Evolutionary conservation across 2,797 vertebrate species (phyloP), one percentile per base, ranked within the genome.

Genomic region (Crenuchus spilurus): DNA sequence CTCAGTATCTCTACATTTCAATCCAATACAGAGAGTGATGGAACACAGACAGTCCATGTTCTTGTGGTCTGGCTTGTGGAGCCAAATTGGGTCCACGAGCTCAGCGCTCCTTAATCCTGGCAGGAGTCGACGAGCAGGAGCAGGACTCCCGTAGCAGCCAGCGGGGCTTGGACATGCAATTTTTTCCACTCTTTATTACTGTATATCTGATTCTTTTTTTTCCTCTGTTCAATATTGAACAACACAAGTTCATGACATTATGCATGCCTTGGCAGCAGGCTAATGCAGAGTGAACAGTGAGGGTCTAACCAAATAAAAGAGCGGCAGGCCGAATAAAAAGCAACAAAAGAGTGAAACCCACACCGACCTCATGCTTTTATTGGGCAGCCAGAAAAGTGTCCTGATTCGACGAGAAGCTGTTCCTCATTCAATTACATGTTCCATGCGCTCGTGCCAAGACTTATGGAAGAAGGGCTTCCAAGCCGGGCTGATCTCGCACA

Each of bases 351-450:
- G 79, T 72, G 70, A 28, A 48, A 68, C 69, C 65, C 51, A 46
- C 48, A 73, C 80, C 80, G 76, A 88, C 77, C 79, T 86, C 81
- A 57, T 42, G 74, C 78, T 84, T 91, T 85, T 77, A 74, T 84
- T 75, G 74, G 66, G 0, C n/a, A 66, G 90, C 91, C 92, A 93
- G 82, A 87, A 84, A 92, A 78, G 63, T 87, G 89, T 90, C 91
- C 80, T 2, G 33, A 84, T 82, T 80, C 64, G 81, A 82, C 72
- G 57, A 84, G 84, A 88, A 86, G 82, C 85, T 63, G 79, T 92
- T 89, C 85, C 84, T 91, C 88, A 91, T 92, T 89, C 85, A 88
- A 85, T 91, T 91, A 86, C 75, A 70, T 90, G 87, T 92, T 91
- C 90, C 89, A 87, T 88, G 84, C 83, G 81, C 85, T 80, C 74